Percentiles rank a stretch among this genome's conserved stretches.
Evolutionary conservation across 37 sponge, comb jelly and placozoan genomes (phyloP).

Genomic region (Geodia barretti): DNA sequence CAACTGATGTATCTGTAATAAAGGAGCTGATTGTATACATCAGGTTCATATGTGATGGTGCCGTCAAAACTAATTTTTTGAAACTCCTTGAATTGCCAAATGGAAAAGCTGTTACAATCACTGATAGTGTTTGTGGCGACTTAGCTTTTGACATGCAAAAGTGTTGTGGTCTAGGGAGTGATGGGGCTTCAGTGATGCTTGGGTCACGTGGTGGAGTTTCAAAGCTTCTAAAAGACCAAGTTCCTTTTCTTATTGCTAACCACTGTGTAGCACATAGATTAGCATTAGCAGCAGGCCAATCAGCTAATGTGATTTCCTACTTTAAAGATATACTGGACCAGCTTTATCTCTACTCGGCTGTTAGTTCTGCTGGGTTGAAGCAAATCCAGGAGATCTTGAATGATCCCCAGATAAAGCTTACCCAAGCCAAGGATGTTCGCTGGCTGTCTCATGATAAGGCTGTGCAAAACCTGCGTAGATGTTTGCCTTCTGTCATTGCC

Average conservation of each 20-base stretch:
- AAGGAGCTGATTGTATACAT: conserved; percentile 47
- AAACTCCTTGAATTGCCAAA: too few species aligned
- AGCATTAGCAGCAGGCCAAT: conserved; percentile 16
- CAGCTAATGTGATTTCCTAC: conserved; percentile 19
- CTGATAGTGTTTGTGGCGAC: too few species aligned
- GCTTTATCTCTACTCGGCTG: conserved; percentile 44
- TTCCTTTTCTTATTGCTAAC: too few species aligned
- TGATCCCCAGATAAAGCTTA: conserved; percentile 33
- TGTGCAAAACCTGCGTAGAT: conserved; percentile 23
- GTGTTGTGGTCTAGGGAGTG: too few species aligned
- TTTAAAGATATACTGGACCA: conserved; percentile 25
- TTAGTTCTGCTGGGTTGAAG: conserved; percentile 36
- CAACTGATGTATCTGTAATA: conserved; percentile 38
- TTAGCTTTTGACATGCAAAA: too few species aligned
- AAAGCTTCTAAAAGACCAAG: too few species aligned
- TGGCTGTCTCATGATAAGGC: conserved; percentile 49
- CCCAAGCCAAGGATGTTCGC: conserved; percentile 49
- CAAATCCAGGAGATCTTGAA: conserved; percentile 32
- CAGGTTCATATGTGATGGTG: too few species aligned
- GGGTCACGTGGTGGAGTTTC: too few species aligned
- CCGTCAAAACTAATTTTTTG: too few species aligned
- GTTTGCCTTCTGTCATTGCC: conserved; percentile 21
- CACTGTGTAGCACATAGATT: conserved; percentile 31
- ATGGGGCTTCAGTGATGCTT: too few species aligned
- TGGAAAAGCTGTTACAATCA: too few species aligned